These are phyloP conservation scores for Drosophila merina DNA, from an alignment of 2,888 invertebrate genomes.

Conservation along the genomic window DNA sequence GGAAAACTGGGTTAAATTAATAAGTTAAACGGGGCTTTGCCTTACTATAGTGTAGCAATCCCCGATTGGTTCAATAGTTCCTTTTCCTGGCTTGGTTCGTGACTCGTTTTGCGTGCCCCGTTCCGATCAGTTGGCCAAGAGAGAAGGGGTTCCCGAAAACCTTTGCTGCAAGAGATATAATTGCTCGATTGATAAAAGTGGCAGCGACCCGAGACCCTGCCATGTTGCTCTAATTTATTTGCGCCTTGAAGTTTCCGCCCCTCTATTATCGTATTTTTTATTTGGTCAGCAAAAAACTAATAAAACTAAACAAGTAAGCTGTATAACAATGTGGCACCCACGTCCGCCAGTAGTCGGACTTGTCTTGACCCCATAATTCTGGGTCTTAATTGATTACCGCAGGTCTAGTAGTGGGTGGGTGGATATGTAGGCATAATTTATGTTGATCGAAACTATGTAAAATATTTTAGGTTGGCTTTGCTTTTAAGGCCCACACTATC, in stretches of 20 bases:
- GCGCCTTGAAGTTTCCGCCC: slow-evolving; percentile 63
- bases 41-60: slow-evolving; percentile 30
- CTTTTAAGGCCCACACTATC: slow-evolving; percentile 20
- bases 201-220: slow-evolving; percentile 35
- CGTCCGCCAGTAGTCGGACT: slow-evolving; percentile 40
- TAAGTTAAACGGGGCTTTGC: slow-evolving; percentile 46
- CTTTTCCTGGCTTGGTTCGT: slow-evolving; percentile 52
- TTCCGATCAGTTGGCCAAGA: slow-evolving; percentile 38
- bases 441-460: slow-evolving; percentile 30
- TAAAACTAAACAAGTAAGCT: slow-evolving; percentile 38
- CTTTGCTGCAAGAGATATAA: slow-evolving; percentile 56
- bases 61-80: slow-evolving; percentile 18
- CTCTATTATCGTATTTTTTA: slow-evolving; percentile 34
- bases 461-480: slow-evolving; percentile 24
- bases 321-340: slow-evolving; percentile 54
- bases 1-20: slow-evolving; percentile 65
- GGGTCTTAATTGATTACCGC: slow-evolving; percentile 67
- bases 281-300: slow-evolving; percentile 28
- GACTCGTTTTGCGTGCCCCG: slow-evolving; percentile 68
- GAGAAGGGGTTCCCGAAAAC: slow-evolving; percentile 39
- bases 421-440: slow-evolving; percentile 6
- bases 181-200: slow-evolving; percentile 68
- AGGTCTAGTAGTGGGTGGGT: slow-evolving; percentile 43
- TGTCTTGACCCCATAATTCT: slow-evolving; percentile 63
- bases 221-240: slow-evolving; percentile 70